Percentiles rank a stretch among this genome's conserved stretches.
phyloP scores from a whole-genome alignment of 2,797 vertebrate species.

The Hemibagrus guttatus region DNA sequence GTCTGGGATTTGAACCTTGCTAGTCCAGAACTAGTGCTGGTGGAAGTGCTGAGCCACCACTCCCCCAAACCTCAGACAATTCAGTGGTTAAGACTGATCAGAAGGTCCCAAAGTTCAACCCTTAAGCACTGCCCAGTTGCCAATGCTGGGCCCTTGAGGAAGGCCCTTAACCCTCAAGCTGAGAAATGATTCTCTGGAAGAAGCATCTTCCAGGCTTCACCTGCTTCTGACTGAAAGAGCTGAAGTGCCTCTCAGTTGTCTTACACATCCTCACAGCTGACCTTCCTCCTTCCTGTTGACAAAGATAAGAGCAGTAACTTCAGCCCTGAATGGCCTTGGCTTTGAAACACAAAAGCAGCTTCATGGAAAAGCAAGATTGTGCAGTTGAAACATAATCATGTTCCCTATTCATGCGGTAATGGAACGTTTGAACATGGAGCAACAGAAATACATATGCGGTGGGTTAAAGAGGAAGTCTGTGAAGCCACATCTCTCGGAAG shows the following conservation, averaged over 20 bases:
- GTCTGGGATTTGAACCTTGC: background rate
- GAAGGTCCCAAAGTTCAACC: too few relatives aligned
- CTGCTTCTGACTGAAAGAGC: background rate
- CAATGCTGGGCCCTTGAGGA: too few relatives aligned
- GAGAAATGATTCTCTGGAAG: background rate
- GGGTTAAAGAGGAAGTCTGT: conserved; percentile 8
- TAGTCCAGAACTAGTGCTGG: too few relatives aligned
- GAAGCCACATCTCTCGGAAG: conserved; percentile 29
- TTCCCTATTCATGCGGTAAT: background rate
- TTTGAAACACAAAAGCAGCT: conserved; percentile 5
- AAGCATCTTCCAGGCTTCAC: too few relatives aligned
- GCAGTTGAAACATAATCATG: background rate
- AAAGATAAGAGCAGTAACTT: conserved; percentile 35
- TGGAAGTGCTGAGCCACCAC: too few relatives aligned
- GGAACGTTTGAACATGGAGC: background rate
- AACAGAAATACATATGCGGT: background rate
- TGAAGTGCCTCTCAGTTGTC: background rate
- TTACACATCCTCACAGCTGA: conserved; percentile 6
- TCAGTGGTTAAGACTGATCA: too few relatives aligned
- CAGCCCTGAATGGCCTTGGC: conserved; percentile 32
- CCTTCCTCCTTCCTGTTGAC: conserved; percentile 21
- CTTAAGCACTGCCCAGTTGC: too few relatives aligned
- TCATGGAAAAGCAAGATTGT: background rate
- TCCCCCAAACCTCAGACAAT: too few relatives aligned
- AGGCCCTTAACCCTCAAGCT: too few relatives aligned